A percentile compares a stretch with the other conserved stretches of the same genome.
These are phyloP conservation scores for Noctua janthina DNA, from an alignment of 2,888 invertebrate genomes.

Conservation along the genomic window DNA sequence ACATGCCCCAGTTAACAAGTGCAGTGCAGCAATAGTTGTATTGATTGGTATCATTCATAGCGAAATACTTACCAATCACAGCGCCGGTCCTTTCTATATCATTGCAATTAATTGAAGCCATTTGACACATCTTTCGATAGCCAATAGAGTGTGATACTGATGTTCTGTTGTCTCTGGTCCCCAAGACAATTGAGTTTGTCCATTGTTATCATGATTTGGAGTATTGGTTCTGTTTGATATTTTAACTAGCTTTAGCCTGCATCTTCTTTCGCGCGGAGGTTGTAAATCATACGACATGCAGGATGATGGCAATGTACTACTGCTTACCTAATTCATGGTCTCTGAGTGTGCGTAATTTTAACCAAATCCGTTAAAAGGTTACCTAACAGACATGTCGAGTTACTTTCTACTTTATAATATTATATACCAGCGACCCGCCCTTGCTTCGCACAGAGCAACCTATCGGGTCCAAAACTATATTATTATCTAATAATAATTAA, in stretches of 20 bases:
- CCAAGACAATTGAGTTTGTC: not conserved
- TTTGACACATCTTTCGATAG: slow-evolving; percentile 12
- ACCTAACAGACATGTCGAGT: too few relatives aligned
- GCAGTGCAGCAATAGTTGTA: slow-evolving; percentile 47
- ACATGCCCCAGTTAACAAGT: slow-evolving; percentile 49
- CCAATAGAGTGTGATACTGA: not conserved
- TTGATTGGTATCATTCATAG: slow-evolving; percentile 40
- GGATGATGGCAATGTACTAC: not conserved
- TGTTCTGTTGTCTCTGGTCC: not conserved
- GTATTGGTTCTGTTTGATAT: not conserved
- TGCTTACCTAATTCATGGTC: not conserved
- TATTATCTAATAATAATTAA: too few relatives aligned
- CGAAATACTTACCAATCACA: slow-evolving; percentile 41
- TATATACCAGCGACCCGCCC: too few relatives aligned
- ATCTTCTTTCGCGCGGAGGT: not conserved
- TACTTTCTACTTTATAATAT: too few relatives aligned
- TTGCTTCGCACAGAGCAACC: too few relatives aligned
- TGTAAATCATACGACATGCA: not conserved
- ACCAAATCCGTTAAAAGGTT: too few relatives aligned
- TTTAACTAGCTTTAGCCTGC: not conserved
- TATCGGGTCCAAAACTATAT: too few relatives aligned
- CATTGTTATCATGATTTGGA: not conserved
- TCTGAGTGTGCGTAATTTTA: not conserved
- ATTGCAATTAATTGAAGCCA: slow-evolving; percentile 22
- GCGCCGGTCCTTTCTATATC: slow-evolving; percentile 4